Evolutionary conservation across 2,888 invertebrate genomes (phyloP).

Genomic region (Brenthis ino): DNA sequence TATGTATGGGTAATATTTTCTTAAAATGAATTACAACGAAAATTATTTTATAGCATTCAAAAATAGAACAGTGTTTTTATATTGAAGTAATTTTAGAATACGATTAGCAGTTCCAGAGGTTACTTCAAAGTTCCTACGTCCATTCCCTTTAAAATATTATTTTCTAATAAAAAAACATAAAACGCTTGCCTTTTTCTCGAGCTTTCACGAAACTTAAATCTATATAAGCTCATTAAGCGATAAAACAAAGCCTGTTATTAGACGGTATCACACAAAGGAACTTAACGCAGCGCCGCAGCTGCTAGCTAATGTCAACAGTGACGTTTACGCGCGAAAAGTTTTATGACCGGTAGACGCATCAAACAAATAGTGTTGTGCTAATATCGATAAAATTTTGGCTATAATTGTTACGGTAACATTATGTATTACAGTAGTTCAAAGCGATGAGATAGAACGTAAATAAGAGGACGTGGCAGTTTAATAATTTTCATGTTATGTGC

Average conservation of each 20-base stretch:
- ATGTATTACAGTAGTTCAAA: slow-evolving; percentile 19
- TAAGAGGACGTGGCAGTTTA: too few relatives aligned
- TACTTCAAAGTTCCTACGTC: too few relatives aligned
- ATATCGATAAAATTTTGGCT: slow-evolving; percentile 32
- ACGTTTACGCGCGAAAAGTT: slow-evolving; percentile 82
- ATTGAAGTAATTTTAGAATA: too few relatives aligned
- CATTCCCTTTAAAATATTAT: too few relatives aligned
- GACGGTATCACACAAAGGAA: slow-evolving; percentile 65
- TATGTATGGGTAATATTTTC: too few relatives aligned
- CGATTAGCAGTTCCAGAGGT: too few relatives aligned
- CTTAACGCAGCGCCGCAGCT: slow-evolving; percentile 74
- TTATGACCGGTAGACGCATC: slow-evolving; percentile 77
- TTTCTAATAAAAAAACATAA: not conserved
- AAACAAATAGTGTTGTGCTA: slow-evolving; percentile 63
- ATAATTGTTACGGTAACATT: slow-evolving; percentile 37
- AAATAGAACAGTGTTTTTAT: too few relatives aligned
- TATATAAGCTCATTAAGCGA: slow-evolving; percentile 38
- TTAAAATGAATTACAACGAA: too few relatives aligned
- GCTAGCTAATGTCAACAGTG: slow-evolving; percentile 73
- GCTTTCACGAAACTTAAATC: not conserved
- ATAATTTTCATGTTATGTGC: too few relatives aligned
- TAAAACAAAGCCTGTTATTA: slow-evolving; percentile 65
- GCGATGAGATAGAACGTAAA: not conserved
- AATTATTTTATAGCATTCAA: too few relatives aligned
- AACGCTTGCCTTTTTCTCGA: not conserved